Base-by-base conservation (phyloP, 1,140 invertebrate genomes). In the Matsumurasca onukii region DNA sequence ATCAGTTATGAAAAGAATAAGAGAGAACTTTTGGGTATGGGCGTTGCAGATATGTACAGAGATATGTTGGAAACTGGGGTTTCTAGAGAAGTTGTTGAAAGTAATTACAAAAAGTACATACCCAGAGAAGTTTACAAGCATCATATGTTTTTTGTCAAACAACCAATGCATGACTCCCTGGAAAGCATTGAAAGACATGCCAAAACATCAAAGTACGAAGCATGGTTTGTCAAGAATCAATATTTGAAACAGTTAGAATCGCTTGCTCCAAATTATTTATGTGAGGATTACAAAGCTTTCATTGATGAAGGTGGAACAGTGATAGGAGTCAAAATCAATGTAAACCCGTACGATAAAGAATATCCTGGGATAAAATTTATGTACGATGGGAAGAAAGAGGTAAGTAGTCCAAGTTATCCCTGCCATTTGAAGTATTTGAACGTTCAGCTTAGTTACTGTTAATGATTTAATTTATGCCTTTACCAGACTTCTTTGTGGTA, bases 31-130 rank as follows among this genome's bases (percentile, higher is more conserved):
- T 80, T 94, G 52, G 93, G 93, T 0, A 80, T 96, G 39, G 91
- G 90, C 12, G 91, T 94, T 39, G 86, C 89, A 67, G 92, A 95
- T 78, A 95, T 95, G 91, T 90, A 86, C 76, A 86, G 90, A 71
- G 88, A 88, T 15, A 89, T 91, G 79, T 75, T 90, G 20, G 91
- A 94, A 76, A 86, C 91, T 72, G 84, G 85, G 67, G 76, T 87
- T 52, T 76, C 83, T 15, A 78, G 82, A 24, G 86, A 89, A 71
- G 81, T 83, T 66, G 85, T 94, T 3, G 86, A 90, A 75, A 86
- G 83, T 69, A 87, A 92, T 69, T 93, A 91, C 69, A 91, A 89
- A 76, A 72, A 89, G 70, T 94, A 89, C 80, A 86, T 94, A 70
- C 92, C 92, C 0, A 90, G 88, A 77, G 86, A 88, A 67, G 85